Evolutionary conservation across 2,888 invertebrate genomes (phyloP).

Genomic region (Sesamia inferens): DNA sequence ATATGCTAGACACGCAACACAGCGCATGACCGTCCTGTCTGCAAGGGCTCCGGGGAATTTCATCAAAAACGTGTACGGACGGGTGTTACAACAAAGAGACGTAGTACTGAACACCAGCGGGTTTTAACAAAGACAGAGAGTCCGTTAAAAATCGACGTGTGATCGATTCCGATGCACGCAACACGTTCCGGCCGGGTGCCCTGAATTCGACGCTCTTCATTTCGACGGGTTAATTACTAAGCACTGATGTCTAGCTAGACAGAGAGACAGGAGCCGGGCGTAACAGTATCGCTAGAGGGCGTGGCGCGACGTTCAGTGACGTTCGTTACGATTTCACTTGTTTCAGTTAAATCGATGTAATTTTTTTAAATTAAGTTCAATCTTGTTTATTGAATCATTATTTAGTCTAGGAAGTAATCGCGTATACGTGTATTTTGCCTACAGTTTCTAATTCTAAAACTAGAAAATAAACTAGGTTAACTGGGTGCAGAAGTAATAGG

Average conservation of each 20-base stretch:
- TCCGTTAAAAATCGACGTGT: slow-evolving; percentile 55
- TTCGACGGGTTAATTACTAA: slow-evolving; percentile 46
- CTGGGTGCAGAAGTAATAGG: slow-evolving; percentile 29
- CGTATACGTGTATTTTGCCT: background rate
- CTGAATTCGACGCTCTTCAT: slow-evolving; percentile 43
- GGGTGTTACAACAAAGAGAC: slow-evolving; percentile 11
- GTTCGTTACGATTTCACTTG: slow-evolving; percentile 30
- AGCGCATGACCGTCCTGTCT: slow-evolving; percentile 31
- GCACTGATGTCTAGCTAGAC: slow-evolving; percentile 13
- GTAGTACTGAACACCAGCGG: background rate
- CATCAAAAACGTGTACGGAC: slow-evolving; percentile 8
- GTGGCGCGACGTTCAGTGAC: slow-evolving; percentile 35
- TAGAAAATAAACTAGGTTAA: slow-evolving; percentile 34
- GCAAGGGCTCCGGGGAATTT: slow-evolving; percentile 21
- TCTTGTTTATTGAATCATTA: slow-evolving; percentile 2
- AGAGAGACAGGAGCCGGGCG: slow-evolving; percentile 1
- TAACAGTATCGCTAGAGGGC: slow-evolving; percentile 44
- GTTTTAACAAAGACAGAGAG: slow-evolving; percentile 21
- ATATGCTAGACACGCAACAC: slow-evolving; percentile 1
- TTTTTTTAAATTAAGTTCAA: slow-evolving; percentile 11
- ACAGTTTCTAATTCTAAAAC: slow-evolving; percentile 17
- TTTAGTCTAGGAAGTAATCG: slow-evolving; percentile 7
- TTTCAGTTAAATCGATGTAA: slow-evolving; percentile 8
- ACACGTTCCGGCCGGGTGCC: slow-evolving; percentile 46
- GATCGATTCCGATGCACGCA: slow-evolving; percentile 58